These are phyloP conservation scores for Agrotis segetum DNA, from an alignment of 2,888 invertebrate species.

Conservation along the genomic window DNA sequence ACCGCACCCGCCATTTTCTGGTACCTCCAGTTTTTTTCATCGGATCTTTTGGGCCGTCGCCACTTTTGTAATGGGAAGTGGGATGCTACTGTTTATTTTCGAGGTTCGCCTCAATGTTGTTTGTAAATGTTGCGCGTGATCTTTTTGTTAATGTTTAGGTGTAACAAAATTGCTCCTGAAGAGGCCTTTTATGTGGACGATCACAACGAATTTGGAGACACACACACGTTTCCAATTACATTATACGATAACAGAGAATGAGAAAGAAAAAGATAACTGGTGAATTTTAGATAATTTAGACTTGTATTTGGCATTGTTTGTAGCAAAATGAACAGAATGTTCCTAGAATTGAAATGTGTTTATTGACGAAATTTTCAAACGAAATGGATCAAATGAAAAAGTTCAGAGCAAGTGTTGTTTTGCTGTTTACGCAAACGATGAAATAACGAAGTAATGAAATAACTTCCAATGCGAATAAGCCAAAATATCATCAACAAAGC, in stretches of 20 bases:
- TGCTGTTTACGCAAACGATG: slow-evolving; percentile 78
- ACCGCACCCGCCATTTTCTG: slow-evolving; percentile 60
- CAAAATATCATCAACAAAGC: slow-evolving; percentile 82
- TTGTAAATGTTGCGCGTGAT: slow-evolving; percentile 47
- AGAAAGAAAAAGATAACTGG: not conserved
- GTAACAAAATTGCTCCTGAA: slow-evolving; percentile 25
- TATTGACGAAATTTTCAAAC: slow-evolving; percentile 55
- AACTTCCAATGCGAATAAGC: slow-evolving; percentile 79
- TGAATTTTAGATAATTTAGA: slow-evolving; percentile 11
- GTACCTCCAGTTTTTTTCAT: slow-evolving; percentile 62
- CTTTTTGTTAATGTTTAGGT: slow-evolving; percentile 43
- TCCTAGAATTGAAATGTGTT: slow-evolving; percentile 27
- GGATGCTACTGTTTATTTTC: slow-evolving; percentile 62
- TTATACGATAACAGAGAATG: slow-evolving; percentile 6
- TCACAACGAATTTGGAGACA: slow-evolving; percentile 25
- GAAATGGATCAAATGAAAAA: slow-evolving; percentile 66
- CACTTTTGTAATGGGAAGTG: slow-evolving; percentile 64
- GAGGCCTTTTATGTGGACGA: slow-evolving; percentile 25
- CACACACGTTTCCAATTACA: slow-evolving; percentile 38
- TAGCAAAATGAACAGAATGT: slow-evolving; percentile 1
- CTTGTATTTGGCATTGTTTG: not conserved
- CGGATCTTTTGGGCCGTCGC: slow-evolving; percentile 61
- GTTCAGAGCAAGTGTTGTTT: slow-evolving; percentile 68
- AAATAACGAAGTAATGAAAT: slow-evolving; percentile 79
- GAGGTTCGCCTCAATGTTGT: slow-evolving; percentile 51